phyloP scores from a whole-genome alignment of 1,140 invertebrate species.

The Agraylea sexmaculata region DNA sequence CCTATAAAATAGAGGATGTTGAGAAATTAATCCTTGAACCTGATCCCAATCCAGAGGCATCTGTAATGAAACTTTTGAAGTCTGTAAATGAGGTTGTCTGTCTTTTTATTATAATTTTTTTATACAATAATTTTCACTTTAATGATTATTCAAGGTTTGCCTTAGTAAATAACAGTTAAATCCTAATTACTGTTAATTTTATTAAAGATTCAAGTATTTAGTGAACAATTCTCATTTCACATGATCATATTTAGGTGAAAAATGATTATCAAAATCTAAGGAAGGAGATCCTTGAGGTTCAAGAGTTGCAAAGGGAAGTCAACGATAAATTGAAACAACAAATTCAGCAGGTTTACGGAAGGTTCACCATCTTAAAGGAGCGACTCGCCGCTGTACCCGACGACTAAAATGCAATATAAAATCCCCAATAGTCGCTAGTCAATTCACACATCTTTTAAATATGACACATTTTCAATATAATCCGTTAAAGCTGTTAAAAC shows the following conservation, averaged over 20 bases:
- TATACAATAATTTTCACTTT: neutral
- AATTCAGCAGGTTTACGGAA: constrained; percentile 35
- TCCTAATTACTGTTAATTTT: neutral
- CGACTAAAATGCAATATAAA: constrained; percentile 17
- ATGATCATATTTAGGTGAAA: constrained; percentile 27
- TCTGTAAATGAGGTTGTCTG: constrained; percentile 41
- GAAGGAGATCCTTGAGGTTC: constrained; percentile 36
- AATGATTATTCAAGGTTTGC: neutral
- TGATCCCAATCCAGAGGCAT: constrained; percentile 30
- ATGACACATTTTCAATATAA: neutral
- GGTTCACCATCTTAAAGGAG: constrained; percentile 34
- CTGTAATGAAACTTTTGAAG: constrained; percentile 35
- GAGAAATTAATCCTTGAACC: constrained; percentile 31
- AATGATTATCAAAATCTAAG: constrained; percentile 38
- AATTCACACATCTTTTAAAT: neutral
- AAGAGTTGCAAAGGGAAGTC: constrained; percentile 36
- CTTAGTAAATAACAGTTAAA: constrained; percentile 1
- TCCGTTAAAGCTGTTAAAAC: neutral
- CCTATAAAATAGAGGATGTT: constrained; percentile 37
- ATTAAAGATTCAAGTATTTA: neutral
- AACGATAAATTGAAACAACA: constrained; percentile 34
- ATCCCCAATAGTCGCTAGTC: neutral
- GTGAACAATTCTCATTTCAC: neutral
- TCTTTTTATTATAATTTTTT: constrained; percentile 4
- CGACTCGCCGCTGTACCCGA: constrained; percentile 32